Evolutionary conservation across 2,888 invertebrate species (phyloP).

Genomic region (Eupithecia centaureata): DNA sequence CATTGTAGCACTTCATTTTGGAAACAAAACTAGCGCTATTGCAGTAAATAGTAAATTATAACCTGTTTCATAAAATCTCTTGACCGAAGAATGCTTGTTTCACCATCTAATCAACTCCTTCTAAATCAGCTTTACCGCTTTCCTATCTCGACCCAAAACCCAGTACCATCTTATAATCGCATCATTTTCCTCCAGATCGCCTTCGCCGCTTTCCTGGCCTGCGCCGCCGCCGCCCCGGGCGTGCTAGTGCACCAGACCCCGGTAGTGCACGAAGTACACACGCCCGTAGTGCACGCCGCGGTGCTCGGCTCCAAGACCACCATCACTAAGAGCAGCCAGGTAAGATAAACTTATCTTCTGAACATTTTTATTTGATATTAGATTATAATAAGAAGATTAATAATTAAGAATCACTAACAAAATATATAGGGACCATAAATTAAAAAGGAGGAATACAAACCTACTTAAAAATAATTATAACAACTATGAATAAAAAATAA

Average conservation of each 20-base stretch:
- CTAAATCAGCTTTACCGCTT: background rate
- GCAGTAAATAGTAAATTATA: no score
- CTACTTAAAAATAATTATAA: no score
- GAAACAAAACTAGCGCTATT: no score
- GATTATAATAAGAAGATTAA: no score
- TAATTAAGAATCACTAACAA: no score
- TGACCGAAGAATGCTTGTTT: no score
- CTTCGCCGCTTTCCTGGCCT: constrained; percentile 79
- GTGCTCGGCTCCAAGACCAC: constrained; percentile 72
- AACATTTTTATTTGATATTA: no score
- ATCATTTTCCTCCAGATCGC: constrained; percentile 64
- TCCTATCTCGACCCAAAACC: background rate
- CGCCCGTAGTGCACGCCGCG: constrained; percentile 70
- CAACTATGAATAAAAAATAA: no score
- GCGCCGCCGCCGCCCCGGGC: constrained; percentile 77
- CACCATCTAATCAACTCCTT: background rate
- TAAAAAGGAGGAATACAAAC: no score
- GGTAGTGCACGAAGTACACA: constrained; percentile 66
- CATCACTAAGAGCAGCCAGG: constrained; percentile 77
- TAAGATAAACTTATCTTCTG: background rate
- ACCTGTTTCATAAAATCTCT: no score
- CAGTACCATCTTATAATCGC: background rate
- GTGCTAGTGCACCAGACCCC: constrained; percentile 68
- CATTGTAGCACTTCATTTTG: no score
- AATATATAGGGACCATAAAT: no score